phyloP scores from a whole-genome alignment of 2,888 invertebrate species.

The Troides aeacus region DNA sequence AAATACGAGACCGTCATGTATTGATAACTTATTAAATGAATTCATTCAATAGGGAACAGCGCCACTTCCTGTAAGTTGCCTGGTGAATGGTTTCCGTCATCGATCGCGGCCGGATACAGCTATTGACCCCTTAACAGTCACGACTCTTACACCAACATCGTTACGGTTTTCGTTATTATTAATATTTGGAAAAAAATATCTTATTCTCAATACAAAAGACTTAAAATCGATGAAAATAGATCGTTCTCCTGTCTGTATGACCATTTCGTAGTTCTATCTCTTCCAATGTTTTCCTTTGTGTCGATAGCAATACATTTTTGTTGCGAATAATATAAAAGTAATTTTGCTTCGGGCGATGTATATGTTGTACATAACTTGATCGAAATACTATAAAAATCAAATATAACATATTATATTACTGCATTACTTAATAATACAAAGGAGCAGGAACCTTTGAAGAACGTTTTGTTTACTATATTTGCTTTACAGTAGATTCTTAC shows the following conservation, averaged over 20 bases:
- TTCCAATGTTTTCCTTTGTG: constrained; percentile 28
- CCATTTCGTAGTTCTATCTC: constrained; percentile 27
- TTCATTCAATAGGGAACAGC: constrained; percentile 44
- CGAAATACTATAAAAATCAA: constrained; percentile 5
- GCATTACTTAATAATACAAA: no score
- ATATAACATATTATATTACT: not conserved
- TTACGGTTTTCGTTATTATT: constrained; percentile 40
- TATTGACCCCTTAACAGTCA: constrained; percentile 62
- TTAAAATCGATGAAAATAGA: constrained; percentile 10
- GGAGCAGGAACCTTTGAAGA: not conserved
- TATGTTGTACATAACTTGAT: constrained; percentile 8
- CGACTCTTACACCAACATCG: constrained; percentile 44
- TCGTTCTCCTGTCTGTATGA: constrained; percentile 20
- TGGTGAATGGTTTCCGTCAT: constrained; percentile 55
- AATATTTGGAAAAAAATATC: constrained; percentile 33
- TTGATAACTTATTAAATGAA: constrained; percentile 37
- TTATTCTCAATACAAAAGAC: constrained; percentile 23
- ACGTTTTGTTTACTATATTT: not conserved
- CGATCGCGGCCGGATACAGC: constrained; percentile 66
- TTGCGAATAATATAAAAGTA: constrained; percentile 24
- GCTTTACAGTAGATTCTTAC: not conserved
- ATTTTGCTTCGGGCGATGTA: constrained; percentile 12
- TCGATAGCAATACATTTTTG: constrained; percentile 26
- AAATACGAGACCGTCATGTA: not conserved
- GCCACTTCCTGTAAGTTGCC: constrained; percentile 53